These are phyloP conservation scores for Oligia latruncula DNA, from an alignment of 2,888 invertebrate species.

Conservation along the genomic window DNA sequence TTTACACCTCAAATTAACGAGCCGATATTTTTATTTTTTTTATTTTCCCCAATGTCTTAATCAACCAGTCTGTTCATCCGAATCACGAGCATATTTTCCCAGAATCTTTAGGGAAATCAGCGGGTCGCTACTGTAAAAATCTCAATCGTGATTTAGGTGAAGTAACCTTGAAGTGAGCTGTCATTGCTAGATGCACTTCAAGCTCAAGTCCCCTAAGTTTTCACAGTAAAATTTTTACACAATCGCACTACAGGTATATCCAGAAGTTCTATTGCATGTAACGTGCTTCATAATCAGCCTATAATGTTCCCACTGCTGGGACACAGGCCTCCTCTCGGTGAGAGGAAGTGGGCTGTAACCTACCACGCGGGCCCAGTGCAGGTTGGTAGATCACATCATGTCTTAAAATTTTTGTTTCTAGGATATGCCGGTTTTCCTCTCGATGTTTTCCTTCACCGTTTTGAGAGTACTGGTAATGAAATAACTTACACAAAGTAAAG, in stretches of 20 bases:
- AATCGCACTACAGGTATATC: neutral
- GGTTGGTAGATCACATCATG: neutral
- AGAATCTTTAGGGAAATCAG: too few relatives aligned
- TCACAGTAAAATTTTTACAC: neutral
- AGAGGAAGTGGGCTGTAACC: accelerated
- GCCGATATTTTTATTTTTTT: too few relatives aligned
- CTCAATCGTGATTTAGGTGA: neutral
- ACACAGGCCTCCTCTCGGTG: neutral
- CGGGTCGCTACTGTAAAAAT: too few relatives aligned
- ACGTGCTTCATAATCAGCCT: neutral
- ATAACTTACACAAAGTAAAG: too few relatives aligned
- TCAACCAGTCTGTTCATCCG: too few relatives aligned
- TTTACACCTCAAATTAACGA: too few relatives aligned
- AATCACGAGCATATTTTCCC: too few relatives aligned
- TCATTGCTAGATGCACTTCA: neutral
- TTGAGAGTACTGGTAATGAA: too few relatives aligned
- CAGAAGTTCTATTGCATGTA: too few relatives aligned
- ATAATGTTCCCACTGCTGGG: neutral
- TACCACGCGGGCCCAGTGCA: neutral
- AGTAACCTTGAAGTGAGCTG: neutral
- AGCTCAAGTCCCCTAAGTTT: neutral
- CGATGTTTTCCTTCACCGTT: too few relatives aligned
- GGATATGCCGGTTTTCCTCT: too few relatives aligned
- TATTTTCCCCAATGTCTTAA: too few relatives aligned
- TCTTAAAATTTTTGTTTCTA: neutral